Percentiles rank a stretch among this genome's conserved stretches.
phyloP scores from a whole-genome alignment of 2,888 invertebrate species.

The Ephialtes manifestator region DNA sequence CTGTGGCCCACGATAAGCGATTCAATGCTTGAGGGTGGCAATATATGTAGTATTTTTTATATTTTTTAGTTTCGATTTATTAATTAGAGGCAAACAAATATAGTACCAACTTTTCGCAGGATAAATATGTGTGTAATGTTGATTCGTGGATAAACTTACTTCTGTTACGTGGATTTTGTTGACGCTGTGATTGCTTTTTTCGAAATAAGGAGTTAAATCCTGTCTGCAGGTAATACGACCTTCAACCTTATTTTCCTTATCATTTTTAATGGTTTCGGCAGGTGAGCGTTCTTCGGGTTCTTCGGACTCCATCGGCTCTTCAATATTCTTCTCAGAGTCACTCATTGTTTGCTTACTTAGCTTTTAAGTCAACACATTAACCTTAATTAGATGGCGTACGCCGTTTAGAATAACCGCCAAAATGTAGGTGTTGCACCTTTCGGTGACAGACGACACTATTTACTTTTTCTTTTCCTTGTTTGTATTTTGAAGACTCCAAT shows the following conservation, averaged over 20 bases:
- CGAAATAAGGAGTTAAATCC: constrained; percentile 75
- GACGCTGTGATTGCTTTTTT: constrained; percentile 74
- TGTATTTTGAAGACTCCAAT: background rate
- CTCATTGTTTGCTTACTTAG: constrained; percentile 22
- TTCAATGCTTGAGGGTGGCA: no score
- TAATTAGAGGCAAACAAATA: no score
- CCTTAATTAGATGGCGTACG: background rate
- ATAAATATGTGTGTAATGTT: background rate
- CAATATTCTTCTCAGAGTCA: constrained; percentile 43
- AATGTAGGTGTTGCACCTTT: constrained; percentile 16
- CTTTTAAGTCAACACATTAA: constrained; percentile 3
- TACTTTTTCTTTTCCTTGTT: background rate
- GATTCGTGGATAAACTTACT: constrained; percentile 64
- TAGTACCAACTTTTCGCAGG: no score
- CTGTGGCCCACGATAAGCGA: no score
- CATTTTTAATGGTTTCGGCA: constrained; percentile 23
- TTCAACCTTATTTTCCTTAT: constrained; percentile 21
- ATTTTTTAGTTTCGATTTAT: no score
- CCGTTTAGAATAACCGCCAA: constrained; percentile 68
- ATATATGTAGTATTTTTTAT: no score
- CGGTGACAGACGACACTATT: constrained; percentile 1
- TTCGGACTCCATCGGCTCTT: constrained; percentile 25
- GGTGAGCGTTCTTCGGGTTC: constrained; percentile 1
- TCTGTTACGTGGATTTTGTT: constrained; percentile 76
- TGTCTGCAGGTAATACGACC: constrained; percentile 65